These are phyloP conservation scores for Zaprionus vittiger DNA, from an alignment of 1,140 invertebrate species.

Conservation along the genomic window DNA sequence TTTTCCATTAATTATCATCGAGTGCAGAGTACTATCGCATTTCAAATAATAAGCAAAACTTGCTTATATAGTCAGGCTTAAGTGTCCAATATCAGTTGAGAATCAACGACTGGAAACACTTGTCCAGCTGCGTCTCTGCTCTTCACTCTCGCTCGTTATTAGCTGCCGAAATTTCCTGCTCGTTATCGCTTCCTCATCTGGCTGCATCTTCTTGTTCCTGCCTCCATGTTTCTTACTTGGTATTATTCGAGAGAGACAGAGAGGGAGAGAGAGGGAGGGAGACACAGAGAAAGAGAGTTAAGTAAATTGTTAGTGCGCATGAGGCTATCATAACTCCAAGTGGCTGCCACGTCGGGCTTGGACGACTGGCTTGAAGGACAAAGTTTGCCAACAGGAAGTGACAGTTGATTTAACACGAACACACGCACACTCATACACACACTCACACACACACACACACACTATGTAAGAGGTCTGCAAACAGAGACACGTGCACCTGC, in stretches of 20 bases:
- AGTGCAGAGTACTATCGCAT: not conserved
- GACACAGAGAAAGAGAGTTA: conserved; percentile 23
- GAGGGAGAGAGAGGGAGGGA: too few relatives aligned
- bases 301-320: conserved; percentile 73
- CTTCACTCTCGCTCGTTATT: not conserved
- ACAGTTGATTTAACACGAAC: conserved; percentile 79
- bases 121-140: not conserved
- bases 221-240: not conserved
- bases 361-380: conserved; percentile 56
- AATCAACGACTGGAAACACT: not conserved
- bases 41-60: not conserved
- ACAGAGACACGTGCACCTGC: conserved; percentile 69
- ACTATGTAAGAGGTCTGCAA: conserved; percentile 7
- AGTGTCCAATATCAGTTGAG: not conserved
- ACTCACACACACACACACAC: conserved; percentile 18
- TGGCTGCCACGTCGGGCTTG: conserved; percentile 29
- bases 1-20: not conserved
- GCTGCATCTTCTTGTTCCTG: conserved; percentile 1
- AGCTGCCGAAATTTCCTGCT: conserved; percentile 15
- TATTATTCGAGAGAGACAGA: conserved; percentile 17
- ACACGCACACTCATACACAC: conserved; percentile 20
- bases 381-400: conserved; percentile 78
- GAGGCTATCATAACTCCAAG: conserved; percentile 75
- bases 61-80: not conserved
- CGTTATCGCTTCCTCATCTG: conserved; percentile 19